A percentile compares a stretch with the other conserved stretches of the same genome.
These are phyloP conservation scores for Lapara coniferarum DNA, from an alignment of 2,888 invertebrate species.

Conservation along the genomic window DNA sequence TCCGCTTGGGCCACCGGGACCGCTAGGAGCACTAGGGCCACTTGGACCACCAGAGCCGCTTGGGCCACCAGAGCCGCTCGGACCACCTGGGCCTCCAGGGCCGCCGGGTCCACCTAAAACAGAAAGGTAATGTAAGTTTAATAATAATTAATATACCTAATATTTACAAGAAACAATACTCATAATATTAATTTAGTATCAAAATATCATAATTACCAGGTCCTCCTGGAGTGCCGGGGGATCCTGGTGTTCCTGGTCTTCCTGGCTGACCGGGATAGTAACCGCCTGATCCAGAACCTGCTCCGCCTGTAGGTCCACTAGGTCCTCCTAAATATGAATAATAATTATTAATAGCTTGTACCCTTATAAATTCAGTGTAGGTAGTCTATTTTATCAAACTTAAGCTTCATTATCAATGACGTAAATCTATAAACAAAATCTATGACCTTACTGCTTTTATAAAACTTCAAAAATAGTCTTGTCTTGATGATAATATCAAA, in stretches of 20 bases:
- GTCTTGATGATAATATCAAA: neutral
- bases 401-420: too few relatives aligned
- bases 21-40: slow-evolving; percentile 31
- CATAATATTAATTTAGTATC: neutral
- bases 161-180: neutral
- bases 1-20: slow-evolving; percentile 20
- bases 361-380: too few relatives aligned
- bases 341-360: too few relatives aligned
- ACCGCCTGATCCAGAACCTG: slow-evolving; percentile 31
- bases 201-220: slow-evolving; percentile 50
- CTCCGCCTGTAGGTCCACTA: slow-evolving; percentile 38
- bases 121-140: neutral
- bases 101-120: slow-evolving; percentile 29
- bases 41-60: slow-evolving; percentile 33
- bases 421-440: too few relatives aligned
- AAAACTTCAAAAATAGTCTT: neutral
- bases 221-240: slow-evolving; percentile 44
- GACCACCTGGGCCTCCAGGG: slow-evolving; percentile 33
- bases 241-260: slow-evolving; percentile 42
- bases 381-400: too few relatives aligned
- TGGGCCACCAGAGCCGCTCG: slow-evolving; percentile 35
- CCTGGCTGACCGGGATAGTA: slow-evolving; percentile 43
- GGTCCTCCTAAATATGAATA: slow-evolving; percentile 32
- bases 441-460: too few relatives aligned
- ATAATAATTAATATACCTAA: neutral